phyloP scores from a whole-genome alignment of 1,140 invertebrate genomes.

The Copidosoma floridanum region DNA sequence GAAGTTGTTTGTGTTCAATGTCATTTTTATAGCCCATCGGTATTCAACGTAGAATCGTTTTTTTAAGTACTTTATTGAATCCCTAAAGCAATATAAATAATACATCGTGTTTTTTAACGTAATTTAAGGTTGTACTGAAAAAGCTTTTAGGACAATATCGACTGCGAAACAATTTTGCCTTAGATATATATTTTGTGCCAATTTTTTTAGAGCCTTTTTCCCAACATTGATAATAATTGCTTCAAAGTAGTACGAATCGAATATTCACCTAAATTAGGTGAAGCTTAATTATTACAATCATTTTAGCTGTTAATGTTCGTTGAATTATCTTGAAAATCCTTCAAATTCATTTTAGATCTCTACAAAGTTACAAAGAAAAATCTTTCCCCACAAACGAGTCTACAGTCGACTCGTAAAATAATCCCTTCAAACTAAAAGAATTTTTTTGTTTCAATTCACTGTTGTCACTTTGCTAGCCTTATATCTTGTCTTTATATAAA shows the following conservation, averaged over 20 bases:
- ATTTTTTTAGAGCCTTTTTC: conserved; percentile 11
- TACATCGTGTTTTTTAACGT: not conserved
- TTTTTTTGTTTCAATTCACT: too few relatives aligned
- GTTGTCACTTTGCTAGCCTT: too few relatives aligned
- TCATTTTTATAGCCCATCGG: conserved; percentile 16
- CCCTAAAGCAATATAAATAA: not conserved
- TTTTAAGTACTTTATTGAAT: not conserved
- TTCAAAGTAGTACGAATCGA: not conserved
- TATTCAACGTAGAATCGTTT: not conserved
- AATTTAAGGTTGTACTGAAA: conserved; percentile 1
- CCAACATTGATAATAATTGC: not conserved
- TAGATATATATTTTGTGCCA: conserved; percentile 19
- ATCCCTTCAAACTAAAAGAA: too few relatives aligned
- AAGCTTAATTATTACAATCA: too few relatives aligned
- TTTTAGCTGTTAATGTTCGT: too few relatives aligned
- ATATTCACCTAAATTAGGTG: not conserved
- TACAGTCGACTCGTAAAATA: too few relatives aligned
- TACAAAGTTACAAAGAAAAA: too few relatives aligned
- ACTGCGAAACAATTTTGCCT: conserved; percentile 10
- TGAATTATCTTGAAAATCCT: too few relatives aligned
- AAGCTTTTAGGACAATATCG: not conserved
- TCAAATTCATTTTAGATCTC: too few relatives aligned
- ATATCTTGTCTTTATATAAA: too few relatives aligned
- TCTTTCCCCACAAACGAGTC: too few relatives aligned
- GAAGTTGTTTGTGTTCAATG: conserved; percentile 11